Base-by-base conservation (phyloP, 2,113 vertebrate genomes). In the Lophochroa leadbeateri region DNA sequence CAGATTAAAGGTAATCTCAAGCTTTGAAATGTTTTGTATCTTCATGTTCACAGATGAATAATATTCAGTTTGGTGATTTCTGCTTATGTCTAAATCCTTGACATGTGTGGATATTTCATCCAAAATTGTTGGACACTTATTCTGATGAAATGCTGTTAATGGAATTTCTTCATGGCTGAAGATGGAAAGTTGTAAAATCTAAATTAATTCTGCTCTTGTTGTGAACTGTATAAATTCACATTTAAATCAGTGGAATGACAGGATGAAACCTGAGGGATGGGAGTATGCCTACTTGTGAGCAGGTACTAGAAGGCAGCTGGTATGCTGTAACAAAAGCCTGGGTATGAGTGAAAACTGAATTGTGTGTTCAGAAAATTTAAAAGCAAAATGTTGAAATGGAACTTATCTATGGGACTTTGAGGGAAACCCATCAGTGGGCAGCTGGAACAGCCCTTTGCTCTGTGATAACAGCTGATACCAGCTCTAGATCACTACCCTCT, bases 261-360 rank as follows among this genome's bases (percentile, higher is more conserved):
- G 25, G 9, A 3, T 25, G 28, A 47, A 50, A n/a, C 19, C 35
- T 28, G 76, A 57, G 69, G 69, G 63, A 4, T 25, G 43, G 37
- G 68, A 41, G 15, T 5, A 1, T n/a, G 13, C 41, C 17, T 64
- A 2, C 33, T 1, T 1, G 6, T 33, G 41, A 60, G 41, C 60
- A 61, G 65, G 77, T 39, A 1, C 31, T 25, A 2, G 29, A 5
- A 10, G 39, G 25, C 44, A 55, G 46, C 39, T 17, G 61, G 9
- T 17, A 49, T 35, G 49, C 37, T 19, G 29, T 9, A 9, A 8
- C 4, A 0, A 17, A 8, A 58, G 44, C 37, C 7, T 6, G 39
- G 23, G 20, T 15, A 2, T 12, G 18, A 43, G 5, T 19, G 49
- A 39, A 44, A 55, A 43, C 31, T 20, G 4, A 3, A 10, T 7